A percentile compares a stretch with the other conserved stretches of the same genome.
phyloP scores from a whole-genome alignment of 1,140 invertebrate species.

The Ceratitis capitata region DNA sequence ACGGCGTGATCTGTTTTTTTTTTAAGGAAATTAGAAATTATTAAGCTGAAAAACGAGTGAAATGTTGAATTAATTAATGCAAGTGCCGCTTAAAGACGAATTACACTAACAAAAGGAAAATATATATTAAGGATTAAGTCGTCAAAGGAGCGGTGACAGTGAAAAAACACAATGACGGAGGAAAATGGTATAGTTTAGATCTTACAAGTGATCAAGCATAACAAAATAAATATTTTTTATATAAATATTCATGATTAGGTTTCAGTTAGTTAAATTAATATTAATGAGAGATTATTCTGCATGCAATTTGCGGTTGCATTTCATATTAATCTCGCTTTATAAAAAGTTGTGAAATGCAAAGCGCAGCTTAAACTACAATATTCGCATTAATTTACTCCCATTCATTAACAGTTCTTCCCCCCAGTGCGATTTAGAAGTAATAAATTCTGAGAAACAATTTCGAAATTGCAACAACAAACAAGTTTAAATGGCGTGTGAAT shows the following conservation, averaged over 20 bases:
- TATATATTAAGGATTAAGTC: background rate
- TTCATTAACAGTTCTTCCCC: background rate
- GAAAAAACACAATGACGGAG: background rate
- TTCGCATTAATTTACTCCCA: background rate
- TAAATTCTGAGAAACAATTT: background rate
- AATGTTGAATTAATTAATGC: background rate
- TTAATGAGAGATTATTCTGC: no score
- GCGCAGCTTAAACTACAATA: background rate
- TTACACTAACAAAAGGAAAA: background rate
- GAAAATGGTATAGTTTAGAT: background rate
- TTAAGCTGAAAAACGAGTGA: background rate
- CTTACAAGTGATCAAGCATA: no score
- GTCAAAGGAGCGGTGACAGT: background rate
- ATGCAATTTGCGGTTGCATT: background rate
- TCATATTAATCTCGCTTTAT: background rate
- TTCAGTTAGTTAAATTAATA: no score
- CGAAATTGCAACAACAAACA: background rate
- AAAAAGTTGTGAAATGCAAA: background rate
- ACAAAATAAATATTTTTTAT: background rate
- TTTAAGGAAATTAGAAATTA: no score
- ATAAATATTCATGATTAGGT: no score
- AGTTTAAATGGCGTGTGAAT: no score
- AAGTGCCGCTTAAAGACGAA: background rate
- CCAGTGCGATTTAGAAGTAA: background rate
- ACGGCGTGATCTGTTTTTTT: background rate